A percentile compares a stretch with the other conserved stretches of the same genome.
These are phyloP conservation scores for Saccopteryx bilineata DNA, from an alignment of 2,113 vertebrate species.

Conservation along the genomic window DNA sequence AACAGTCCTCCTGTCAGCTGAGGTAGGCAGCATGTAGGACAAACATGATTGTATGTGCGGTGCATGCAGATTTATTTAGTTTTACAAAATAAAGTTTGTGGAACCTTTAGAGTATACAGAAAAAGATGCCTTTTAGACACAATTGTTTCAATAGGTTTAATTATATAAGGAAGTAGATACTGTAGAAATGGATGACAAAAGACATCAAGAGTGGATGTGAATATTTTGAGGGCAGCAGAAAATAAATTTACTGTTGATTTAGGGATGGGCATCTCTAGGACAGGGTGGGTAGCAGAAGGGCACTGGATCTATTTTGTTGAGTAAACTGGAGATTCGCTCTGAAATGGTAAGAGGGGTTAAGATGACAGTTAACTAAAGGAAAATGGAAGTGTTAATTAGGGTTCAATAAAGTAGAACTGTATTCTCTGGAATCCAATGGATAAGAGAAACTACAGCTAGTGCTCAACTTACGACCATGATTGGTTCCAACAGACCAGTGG, in stretches of 20 bases:
- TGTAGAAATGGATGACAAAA: constrained; percentile 15
- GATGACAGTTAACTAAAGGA: background rate
- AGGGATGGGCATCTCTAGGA: background rate
- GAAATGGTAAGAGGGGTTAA: background rate
- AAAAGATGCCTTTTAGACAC: background rate
- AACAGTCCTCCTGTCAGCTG: background rate
- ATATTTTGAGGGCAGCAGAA: background rate
- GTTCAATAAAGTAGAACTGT: background rate
- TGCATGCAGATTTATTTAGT: background rate
- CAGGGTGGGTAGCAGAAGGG: background rate
- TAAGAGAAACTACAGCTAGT: background rate
- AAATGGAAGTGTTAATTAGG: background rate
- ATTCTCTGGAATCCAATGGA: background rate
- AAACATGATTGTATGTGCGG: background rate
- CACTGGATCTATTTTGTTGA: background rate
- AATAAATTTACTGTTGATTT: background rate
- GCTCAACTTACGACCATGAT: too few species aligned
- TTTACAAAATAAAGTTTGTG: constrained; percentile 5
- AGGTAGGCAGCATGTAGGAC: too few species aligned
- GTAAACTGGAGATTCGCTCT: background rate
- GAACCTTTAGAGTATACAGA: background rate
- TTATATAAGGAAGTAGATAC: background rate
- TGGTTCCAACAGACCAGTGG: too few species aligned
- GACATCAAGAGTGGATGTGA: background rate
- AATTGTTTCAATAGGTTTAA: background rate